phyloP scores from a whole-genome alignment of 2,888 invertebrate species.

The Lepetodrilus schrolli region DNA sequence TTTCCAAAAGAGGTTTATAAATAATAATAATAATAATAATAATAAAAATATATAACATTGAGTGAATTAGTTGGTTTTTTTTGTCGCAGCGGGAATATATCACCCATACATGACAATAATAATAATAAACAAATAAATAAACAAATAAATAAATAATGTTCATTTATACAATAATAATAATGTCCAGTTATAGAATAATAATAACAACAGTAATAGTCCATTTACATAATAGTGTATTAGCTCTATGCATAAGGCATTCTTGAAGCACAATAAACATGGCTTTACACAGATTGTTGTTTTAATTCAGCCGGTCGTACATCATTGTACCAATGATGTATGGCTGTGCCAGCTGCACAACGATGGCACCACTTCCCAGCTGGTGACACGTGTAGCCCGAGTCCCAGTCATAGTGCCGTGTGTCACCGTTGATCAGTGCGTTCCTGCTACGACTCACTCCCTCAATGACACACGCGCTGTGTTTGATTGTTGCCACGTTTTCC shows the following conservation, averaged over 20 bases:
- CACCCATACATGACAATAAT: too few species aligned
- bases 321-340: slow-evolving; percentile 94
- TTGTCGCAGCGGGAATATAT: too few species aligned
- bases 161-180: too few species aligned
- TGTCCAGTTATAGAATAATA: too few species aligned
- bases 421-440: slow-evolving; percentile 96
- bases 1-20: too few species aligned
- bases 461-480: slow-evolving; percentile 92
- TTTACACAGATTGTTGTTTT: background rate
- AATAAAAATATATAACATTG: too few species aligned
- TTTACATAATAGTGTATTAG: background rate
- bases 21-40: too few species aligned
- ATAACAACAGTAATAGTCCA: background rate
- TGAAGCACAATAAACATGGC: background rate
- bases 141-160: too few species aligned
- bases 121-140: too few species aligned
- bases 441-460: slow-evolving; percentile 95
- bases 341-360: slow-evolving; percentile 95
- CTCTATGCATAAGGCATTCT: background rate
- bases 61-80: too few species aligned
- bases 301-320: slow-evolving; percentile 79
- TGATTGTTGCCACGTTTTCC: slow-evolving; percentile 93
- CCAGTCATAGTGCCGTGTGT: slow-evolving; percentile 96
- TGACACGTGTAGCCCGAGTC: slow-evolving; percentile 98
- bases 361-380: slow-evolving; percentile 87